These are phyloP conservation scores for Microtus ochrogaster DNA, from an alignment of 2,113 vertebrate genomes.

Conservation along the genomic window DNA sequence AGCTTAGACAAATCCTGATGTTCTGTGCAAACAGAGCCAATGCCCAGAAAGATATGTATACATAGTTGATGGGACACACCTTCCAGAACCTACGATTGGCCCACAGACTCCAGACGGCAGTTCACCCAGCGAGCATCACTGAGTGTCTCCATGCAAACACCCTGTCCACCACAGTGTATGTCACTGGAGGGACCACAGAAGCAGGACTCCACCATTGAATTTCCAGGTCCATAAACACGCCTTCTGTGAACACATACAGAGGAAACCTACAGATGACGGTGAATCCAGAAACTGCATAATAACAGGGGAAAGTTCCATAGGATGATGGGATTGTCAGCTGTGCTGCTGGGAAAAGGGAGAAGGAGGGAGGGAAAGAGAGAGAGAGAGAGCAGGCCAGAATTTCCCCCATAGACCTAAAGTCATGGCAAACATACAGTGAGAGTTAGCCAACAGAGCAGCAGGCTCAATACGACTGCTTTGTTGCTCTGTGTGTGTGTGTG, in stretches of 20 bases:
- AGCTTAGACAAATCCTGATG: neutral
- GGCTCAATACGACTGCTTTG: too few relatives aligned
- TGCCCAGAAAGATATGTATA: neutral
- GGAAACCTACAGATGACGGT: neutral
- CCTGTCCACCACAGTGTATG: neutral
- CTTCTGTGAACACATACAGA: neutral
- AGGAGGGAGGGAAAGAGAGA: neutral
- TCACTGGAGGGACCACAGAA: neutral
- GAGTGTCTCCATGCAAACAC: fast-evolving
- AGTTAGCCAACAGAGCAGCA: constrained; percentile 10
- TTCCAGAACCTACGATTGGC: neutral
- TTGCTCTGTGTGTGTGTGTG: neutral
- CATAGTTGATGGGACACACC: neutral
- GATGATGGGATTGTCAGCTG: constrained; percentile 70
- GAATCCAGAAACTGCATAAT: neutral
- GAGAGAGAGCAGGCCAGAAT: neutral
- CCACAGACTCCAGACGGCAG: neutral
- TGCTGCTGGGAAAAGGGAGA: constrained; percentile 39
- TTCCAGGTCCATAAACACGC: neutral
- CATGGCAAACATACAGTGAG: constrained; percentile 42
- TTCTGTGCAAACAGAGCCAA: neutral
- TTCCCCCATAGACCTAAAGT: constrained; percentile 58
- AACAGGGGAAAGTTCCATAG: neutral
- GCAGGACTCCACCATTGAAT: neutral
- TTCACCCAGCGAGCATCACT: neutral